Evolutionary conservation across 2,888 invertebrate species (phyloP).

Genomic region (Reticulitermes lucifugus): DNA sequence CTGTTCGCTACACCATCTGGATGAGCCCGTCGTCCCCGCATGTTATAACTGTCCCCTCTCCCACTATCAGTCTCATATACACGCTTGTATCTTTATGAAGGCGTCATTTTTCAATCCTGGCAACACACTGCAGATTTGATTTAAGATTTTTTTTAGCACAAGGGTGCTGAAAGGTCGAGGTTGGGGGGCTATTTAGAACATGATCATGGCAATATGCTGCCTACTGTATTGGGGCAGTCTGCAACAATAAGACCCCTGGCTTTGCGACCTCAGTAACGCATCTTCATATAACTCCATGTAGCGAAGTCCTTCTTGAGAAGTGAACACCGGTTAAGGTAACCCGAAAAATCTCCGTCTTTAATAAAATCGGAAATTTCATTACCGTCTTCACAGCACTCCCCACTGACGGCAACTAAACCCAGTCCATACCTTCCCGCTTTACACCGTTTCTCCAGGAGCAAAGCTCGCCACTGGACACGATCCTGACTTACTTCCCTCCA

Average conservation of each 20-base stretch:
- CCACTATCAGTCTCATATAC: constrained; percentile 16
- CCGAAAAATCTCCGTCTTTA: no score
- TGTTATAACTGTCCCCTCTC: background rate
- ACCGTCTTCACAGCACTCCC: no score
- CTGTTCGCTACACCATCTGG: background rate
- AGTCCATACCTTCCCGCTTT: no score
- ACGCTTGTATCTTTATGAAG: constrained; percentile 17
- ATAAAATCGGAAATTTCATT: no score
- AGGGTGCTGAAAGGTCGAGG: constrained; percentile 26
- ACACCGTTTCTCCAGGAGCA: no score
- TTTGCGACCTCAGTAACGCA: no score
- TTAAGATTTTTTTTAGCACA: constrained; percentile 17
- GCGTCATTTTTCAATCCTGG: constrained; percentile 28
- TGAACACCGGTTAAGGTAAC: no score
- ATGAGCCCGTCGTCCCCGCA: background rate
- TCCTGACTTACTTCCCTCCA: no score
- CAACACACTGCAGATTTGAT: constrained; percentile 17
- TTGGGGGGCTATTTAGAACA: background rate
- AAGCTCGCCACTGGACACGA: no score
- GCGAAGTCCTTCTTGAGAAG: no score
- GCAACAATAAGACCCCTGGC: background rate
- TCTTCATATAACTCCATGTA: no score
- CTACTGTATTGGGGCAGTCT: background rate
- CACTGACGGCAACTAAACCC: no score
- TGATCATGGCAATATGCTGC: background rate